phyloP scores from a whole-genome alignment of 2,113 vertebrate genomes.

The Otus sunia region DNA sequence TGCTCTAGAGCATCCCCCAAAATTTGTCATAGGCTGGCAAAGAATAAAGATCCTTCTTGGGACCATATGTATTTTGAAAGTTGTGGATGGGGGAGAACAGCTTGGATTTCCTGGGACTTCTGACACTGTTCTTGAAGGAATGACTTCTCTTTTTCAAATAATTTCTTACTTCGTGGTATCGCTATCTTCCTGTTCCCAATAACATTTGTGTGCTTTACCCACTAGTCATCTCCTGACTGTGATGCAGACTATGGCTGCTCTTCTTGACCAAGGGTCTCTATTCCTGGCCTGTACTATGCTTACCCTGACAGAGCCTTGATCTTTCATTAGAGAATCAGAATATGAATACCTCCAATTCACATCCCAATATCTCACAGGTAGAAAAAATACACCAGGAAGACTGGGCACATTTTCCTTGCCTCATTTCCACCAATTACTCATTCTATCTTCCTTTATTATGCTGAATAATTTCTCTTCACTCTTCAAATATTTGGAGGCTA shows the following conservation, averaged over 20 bases:
- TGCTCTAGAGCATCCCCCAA: background rate
- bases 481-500: constrained; percentile 4
- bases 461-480: background rate
- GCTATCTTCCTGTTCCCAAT: background rate
- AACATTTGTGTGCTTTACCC: background rate
- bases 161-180: background rate
- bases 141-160: background rate
- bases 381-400: background rate
- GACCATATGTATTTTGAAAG: background rate
- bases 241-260: background rate
- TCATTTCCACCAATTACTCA: background rate
- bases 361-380: background rate
- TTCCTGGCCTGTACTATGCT: background rate
- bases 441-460: background rate
- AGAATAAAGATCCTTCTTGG: background rate
- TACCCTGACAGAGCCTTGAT: background rate
- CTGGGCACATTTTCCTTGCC: background rate
- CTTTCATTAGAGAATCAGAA: background rate
- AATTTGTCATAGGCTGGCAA: background rate
- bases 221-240: background rate
- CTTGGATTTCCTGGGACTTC: background rate
- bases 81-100: background rate
- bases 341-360: background rate
- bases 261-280: background rate
- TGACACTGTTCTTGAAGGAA: background rate